Conservation (phyloP, 2,113 vertebrate genomes). For the Cnemophilus loriae region DNA sequence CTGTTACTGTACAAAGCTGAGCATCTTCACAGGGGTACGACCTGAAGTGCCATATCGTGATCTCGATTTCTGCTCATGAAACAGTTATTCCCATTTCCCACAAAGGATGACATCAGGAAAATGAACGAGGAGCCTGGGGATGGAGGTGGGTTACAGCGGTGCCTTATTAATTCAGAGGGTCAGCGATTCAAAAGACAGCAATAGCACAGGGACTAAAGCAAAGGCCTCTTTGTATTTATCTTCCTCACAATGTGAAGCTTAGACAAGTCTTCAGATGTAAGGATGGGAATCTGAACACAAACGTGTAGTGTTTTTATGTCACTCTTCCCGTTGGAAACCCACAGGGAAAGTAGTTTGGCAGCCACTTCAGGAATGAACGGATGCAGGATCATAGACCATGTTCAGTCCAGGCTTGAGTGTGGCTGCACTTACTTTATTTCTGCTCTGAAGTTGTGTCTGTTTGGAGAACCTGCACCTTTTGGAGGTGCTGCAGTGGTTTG, state of each 20-base stretch:
- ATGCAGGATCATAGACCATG: not conserved
- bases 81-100: not conserved
- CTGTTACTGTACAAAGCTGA: not conserved
- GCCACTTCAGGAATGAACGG: not conserved
- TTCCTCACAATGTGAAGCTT: not conserved
- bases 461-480: not conserved
- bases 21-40: fast-evolving
- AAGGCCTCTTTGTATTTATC: not conserved
- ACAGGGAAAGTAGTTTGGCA: not conserved
- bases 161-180: not conserved
- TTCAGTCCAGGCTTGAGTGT: not conserved
- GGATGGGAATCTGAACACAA: not conserved
- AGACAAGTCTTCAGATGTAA: not conserved
- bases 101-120: not conserved
- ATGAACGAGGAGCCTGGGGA: not conserved
- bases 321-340: not conserved
- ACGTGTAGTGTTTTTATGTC: not conserved
- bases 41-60: not conserved
- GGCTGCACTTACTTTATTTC: not conserved
- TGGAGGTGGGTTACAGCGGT: not conserved
- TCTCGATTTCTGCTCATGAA: not conserved
- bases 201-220: not conserved
- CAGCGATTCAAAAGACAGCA: not conserved
- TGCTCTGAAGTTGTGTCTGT: not conserved
- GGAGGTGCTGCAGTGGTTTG: not conserved